Conservation (phyloP, 2,113 vertebrate genomes). For the Ictidomys tridecemlineatus region DNA sequence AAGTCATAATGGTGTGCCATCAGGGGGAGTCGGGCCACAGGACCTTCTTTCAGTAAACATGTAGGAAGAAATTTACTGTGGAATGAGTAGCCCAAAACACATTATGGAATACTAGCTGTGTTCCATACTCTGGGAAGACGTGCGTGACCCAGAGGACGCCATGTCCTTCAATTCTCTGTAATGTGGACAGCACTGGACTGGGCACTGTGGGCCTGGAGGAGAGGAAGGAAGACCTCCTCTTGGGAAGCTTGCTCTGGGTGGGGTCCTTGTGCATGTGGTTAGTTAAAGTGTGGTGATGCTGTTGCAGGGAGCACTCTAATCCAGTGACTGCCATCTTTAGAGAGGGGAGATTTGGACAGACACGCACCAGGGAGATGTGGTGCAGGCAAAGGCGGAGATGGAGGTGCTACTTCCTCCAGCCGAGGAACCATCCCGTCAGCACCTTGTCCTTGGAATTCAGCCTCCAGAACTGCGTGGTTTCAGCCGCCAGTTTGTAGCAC, state of each 20-base stretch:
- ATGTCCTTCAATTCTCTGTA: not conserved
- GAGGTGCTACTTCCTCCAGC: not conserved
- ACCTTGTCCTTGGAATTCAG: not conserved
- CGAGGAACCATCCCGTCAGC: fast-evolving
- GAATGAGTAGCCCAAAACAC: not conserved
- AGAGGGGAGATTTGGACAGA: not conserved
- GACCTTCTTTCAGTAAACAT: not conserved
- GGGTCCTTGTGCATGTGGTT: not conserved
- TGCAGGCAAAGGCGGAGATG: not conserved
- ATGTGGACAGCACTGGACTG: fast-evolving
- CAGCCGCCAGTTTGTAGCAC: too few relatives aligned
- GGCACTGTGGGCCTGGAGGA: fast-evolving
- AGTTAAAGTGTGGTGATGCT: not conserved
- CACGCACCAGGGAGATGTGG: fast-evolving
- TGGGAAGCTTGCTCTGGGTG: too few relatives aligned
- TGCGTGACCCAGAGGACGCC: fast-evolving
- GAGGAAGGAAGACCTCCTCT: not conserved
- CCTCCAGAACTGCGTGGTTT: too few relatives aligned
- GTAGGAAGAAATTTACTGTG: not conserved
- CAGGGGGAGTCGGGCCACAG: too few relatives aligned
- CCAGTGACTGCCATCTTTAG: not conserved
- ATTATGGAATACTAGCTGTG: too few relatives aligned
- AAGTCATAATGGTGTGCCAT: not conserved
- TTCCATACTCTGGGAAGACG: not conserved
- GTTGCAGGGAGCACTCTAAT: not conserved